These are phyloP conservation scores for Lobophora halterata DNA, from an alignment of 2,888 invertebrate species.

Conservation along the genomic window DNA sequence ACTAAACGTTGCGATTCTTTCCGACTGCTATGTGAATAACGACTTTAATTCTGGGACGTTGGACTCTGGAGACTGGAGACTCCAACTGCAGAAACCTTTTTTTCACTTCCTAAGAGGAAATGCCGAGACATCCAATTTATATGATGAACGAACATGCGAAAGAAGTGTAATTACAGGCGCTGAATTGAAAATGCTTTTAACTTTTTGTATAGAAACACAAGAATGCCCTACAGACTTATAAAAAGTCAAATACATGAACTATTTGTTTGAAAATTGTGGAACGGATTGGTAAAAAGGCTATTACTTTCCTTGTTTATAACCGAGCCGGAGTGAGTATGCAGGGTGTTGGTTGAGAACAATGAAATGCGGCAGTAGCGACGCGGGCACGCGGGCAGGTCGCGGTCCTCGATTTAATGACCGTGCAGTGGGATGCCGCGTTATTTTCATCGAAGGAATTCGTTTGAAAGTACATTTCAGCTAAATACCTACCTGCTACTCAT, in stretches of 20 bases:
- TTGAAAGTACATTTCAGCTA: constrained; percentile 48
- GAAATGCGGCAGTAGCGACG: constrained; percentile 63
- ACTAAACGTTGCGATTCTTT: constrained; percentile 51
- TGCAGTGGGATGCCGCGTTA: constrained; percentile 54
- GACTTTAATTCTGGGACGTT: constrained; percentile 47
- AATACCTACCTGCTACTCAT: too few species aligned
- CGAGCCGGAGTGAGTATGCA: constrained; percentile 54
- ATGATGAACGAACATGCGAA: constrained; percentile 57
- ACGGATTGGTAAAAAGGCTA: constrained; percentile 19
- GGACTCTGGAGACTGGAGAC: constrained; percentile 39
- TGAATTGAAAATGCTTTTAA: constrained; percentile 27
- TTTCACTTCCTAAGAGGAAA: constrained; percentile 59
- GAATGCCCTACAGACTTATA: constrained; percentile 23
- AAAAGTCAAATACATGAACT: constrained; percentile 13
- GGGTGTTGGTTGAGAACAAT: constrained; percentile 62
- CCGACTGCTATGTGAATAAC: constrained; percentile 40
- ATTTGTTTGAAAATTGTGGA: constrained; percentile 19
- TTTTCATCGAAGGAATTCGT: constrained; percentile 62
- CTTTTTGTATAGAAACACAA: constrained; percentile 24
- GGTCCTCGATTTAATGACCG: constrained; percentile 56
- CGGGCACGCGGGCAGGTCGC: constrained; percentile 58
- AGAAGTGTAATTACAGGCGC: constrained; percentile 30
- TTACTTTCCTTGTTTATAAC: constrained; percentile 42
- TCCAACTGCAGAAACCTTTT: constrained; percentile 45
- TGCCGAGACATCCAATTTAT: constrained; percentile 63